Conservation (phyloP, 1,140 invertebrate species). For the Aleiodes sp. region DNA sequence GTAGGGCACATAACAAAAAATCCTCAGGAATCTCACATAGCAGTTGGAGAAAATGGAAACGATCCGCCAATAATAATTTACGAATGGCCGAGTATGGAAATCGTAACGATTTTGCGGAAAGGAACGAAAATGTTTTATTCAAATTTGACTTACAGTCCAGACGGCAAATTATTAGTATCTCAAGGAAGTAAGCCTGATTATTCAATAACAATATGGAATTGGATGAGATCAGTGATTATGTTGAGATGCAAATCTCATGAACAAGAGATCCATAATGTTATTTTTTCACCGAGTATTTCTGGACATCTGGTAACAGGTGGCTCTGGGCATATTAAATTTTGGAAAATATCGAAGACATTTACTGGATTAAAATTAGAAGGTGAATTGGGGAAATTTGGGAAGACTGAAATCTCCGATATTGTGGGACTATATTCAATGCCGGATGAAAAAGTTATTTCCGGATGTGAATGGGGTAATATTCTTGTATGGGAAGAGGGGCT, state of each 20-base stretch:
- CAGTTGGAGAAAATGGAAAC: conserved; percentile 78
- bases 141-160: conserved; percentile 80
- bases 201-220: conserved; percentile 88
- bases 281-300: conserved; percentile 81
- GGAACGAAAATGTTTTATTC: conserved; percentile 80
- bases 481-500: conserved; percentile 87
- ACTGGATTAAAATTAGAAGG: conserved; percentile 90
- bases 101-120: conserved; percentile 75
- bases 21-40: conserved; percentile 76
- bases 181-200: conserved; percentile 87
- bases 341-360: conserved; percentile 91
- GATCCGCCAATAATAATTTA: conserved; percentile 83
- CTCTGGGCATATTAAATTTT: conserved; percentile 87
- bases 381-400: conserved; percentile 85
- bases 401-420: conserved; percentile 90
- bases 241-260: conserved; percentile 82
- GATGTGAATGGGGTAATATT: conserved; percentile 90
- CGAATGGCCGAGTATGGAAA: conserved; percentile 80
- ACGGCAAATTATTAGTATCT: conserved; percentile 82
- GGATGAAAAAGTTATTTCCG: conserved; percentile 88
- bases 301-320: conserved; percentile 82
- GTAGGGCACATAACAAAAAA: conserved; percentile 85
- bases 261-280: conserved; percentile 79
- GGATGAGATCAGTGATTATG: conserved; percentile 78
- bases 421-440: conserved; percentile 83